Evolutionary conservation across 2,113 vertebrate genomes (phyloP), one percentile per base, ranked within the genome.

Genomic region (Tachysurus vachellii): DNA sequence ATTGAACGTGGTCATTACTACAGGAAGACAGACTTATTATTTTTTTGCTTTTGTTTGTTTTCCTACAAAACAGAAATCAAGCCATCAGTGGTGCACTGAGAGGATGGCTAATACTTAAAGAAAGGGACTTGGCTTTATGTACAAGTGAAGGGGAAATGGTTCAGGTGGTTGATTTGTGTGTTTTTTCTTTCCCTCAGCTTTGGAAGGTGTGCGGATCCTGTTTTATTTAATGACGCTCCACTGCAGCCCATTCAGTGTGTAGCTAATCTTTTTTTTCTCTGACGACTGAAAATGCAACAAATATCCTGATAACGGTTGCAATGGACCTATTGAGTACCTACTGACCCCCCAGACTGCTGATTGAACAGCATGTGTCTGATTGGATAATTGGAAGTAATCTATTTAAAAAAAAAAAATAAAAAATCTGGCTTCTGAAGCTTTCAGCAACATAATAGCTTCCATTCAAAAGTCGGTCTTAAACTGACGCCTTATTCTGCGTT

Each of bases 41-140:
- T 71, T 79, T 62, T 89, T 31, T 50, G 76, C 91, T 91, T 88
- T 91, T 86, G 87, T 31, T 85, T 90, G 79, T 79, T 92, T 91
- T 91, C 88, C 89, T 93, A 94, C 59, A 93, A 93, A 94, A 94
- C 91, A 91, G 91, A 90, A 88, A 91, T 92, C 90, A 91, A 92
- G 93, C 91, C 88, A 90, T 93, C 86, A 87, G 86, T 87, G 90
- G 92, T 94, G 91, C 89, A 87, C 92, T 93, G 82, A 86, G 84
- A 91, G 85, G 93, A 96, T 94, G 94, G 95, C 92, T 44, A 79
- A 75, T 87, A 61, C 76, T 82, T 86, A 54, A 86, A 86, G 70
- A 83, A 82, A 88, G 91, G 85, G 89, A 88, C 89, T 82, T 56
- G 61, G 68, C 80, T 70, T 26, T 94, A 93, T 94, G 91, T 93